Evolutionary conservation across 2,797 vertebrate genomes (phyloP).

Genomic region (Acestrorhynchus altus): DNA sequence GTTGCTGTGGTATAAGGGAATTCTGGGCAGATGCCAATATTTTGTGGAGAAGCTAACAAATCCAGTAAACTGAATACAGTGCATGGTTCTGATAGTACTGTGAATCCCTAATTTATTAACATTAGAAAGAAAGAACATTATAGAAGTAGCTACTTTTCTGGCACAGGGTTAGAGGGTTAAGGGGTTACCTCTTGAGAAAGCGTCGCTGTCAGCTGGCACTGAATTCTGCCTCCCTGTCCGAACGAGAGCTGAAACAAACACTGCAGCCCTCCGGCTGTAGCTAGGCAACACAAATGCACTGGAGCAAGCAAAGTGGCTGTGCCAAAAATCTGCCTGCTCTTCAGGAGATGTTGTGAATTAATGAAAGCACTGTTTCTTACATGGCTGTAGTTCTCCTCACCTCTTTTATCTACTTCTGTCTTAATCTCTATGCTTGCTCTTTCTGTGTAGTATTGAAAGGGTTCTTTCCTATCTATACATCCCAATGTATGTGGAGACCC

Average conservation of each 20-base stretch:
- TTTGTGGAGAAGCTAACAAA: too few relatives aligned
- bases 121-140: neutral
- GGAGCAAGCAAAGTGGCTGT: conserved; percentile 36
- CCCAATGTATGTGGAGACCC: too few relatives aligned
- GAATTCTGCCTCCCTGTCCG: too few relatives aligned
- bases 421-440: neutral
- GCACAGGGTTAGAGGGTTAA: neutral
- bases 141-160: neutral
- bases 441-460: neutral
- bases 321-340: conserved; percentile 41
- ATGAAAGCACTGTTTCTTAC: conserved; percentile 21
- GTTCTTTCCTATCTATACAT: too few relatives aligned
- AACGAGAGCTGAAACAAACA: conserved; percentile 23
- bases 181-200: neutral
- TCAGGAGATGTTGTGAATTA: conserved; percentile 25
- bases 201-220: neutral
- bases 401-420: conserved; percentile 18
- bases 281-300: conserved; percentile 48
- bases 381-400: conserved; percentile 7
- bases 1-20: too few relatives aligned
- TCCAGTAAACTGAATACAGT: too few relatives aligned
- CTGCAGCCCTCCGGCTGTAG: conserved; percentile 32
- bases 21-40: too few relatives aligned
- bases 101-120: neutral
- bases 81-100: too few relatives aligned